Percentiles rank a stretch among this genome's conserved stretches.
These are phyloP conservation scores for Chaetops frenatus DNA, from an alignment of 2,113 vertebrate genomes.

Conservation along the genomic window DNA sequence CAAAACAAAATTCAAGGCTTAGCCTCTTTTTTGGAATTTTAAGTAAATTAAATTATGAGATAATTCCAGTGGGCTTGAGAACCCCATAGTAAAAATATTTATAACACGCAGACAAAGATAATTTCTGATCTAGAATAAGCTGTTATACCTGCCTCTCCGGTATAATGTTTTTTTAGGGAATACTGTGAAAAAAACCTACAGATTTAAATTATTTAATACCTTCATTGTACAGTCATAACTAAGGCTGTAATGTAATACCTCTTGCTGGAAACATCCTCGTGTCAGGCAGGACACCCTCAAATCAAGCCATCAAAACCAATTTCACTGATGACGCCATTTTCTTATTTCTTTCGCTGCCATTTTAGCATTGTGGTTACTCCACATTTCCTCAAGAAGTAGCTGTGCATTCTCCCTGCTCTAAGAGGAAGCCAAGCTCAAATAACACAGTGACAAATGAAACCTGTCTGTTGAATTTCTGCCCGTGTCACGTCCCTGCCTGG, in stretches of 20 bases:
- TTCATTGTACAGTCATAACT: not conserved
- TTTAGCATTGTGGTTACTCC: constrained; percentile 37
- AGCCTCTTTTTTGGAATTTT: not conserved
- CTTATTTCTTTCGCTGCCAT: constrained; percentile 66
- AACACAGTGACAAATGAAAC: not conserved
- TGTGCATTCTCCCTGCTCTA: not conserved
- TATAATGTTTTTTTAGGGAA: not conserved
- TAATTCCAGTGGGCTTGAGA: not conserved
- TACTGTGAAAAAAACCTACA: not conserved
- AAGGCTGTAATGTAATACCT: not conserved
- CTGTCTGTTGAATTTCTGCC: not conserved
- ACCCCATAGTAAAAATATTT: not conserved
- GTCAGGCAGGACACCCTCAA: not conserved
- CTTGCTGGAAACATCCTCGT: not conserved
- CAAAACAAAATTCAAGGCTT: not conserved
- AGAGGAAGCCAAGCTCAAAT: not conserved
- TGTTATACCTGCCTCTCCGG: not conserved
- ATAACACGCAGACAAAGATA: not conserved
- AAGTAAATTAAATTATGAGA: not conserved
- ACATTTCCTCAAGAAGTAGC: not conserved
- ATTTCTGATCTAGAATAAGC: not conserved
- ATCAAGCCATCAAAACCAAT: not conserved
- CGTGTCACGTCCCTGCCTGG: accelerated
- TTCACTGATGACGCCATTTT: constrained; percentile 70
- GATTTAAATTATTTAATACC: not conserved